Conservation (phyloP, 1,140 invertebrate species). For the Drosophila sturtevanti region DNA sequence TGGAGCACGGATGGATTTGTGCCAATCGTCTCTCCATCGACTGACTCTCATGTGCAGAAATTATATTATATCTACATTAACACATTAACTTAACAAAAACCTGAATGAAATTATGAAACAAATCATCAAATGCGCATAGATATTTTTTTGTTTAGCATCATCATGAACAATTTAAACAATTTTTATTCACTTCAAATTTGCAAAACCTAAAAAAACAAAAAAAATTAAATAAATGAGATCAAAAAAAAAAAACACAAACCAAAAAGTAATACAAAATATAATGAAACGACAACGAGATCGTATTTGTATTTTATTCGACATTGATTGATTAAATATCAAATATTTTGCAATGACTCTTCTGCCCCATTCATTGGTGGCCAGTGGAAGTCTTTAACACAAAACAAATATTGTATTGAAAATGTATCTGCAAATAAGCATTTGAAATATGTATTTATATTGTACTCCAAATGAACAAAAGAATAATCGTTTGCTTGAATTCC, state of each 20-base stretch:
- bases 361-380: neutral
- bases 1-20: conserved; percentile 65
- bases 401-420: conserved; percentile 57
- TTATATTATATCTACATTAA: conserved; percentile 50
- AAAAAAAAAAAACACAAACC: conserved; percentile 22
- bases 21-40: conserved; percentile 10
- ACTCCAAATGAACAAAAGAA: conserved; percentile 68
- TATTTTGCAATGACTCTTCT: conserved; percentile 39
- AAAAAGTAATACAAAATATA: conserved; percentile 40
- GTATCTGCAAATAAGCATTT: conserved; percentile 75
- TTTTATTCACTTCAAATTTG: conserved; percentile 55
- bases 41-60: conserved; percentile 14
- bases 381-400: conserved; percentile 48
- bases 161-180: conserved; percentile 43
- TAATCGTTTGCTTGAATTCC: conserved; percentile 82
- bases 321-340: conserved; percentile 47
- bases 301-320: conserved; percentile 75
- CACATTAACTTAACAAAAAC: conserved; percentile 23
- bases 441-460: conserved; percentile 67
- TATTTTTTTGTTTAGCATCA: conserved; percentile 4
- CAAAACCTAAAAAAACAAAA: conserved; percentile 42
- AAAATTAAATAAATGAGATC: conserved; percentile 54
- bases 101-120: conserved; percentile 24
- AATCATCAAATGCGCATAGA: conserved; percentile 25
- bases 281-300: conserved; percentile 71